These are phyloP conservation scores for Mastomys natalensis DNA, from an alignment of 2,113 vertebrate genomes.

Conservation along the genomic window DNA sequence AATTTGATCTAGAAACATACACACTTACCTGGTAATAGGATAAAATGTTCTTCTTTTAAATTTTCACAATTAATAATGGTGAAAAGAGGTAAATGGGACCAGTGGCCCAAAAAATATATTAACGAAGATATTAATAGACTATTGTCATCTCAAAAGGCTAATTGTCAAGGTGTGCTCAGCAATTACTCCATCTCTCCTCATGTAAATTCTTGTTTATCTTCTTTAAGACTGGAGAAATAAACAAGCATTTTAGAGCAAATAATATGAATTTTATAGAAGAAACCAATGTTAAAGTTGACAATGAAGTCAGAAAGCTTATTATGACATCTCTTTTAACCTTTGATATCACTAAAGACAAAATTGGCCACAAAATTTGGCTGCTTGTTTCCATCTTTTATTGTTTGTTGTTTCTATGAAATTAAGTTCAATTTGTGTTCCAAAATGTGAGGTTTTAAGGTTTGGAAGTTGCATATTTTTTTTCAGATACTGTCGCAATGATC, in stretches of 20 bases:
- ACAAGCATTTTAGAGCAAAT: not conserved
- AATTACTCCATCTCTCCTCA: not conserved
- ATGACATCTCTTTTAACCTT: not conserved
- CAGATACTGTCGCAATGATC: fast-evolving
- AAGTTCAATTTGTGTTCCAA: not conserved
- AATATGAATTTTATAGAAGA: not conserved
- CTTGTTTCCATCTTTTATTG: not conserved
- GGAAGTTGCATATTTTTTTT: not conserved
- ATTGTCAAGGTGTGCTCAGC: not conserved
- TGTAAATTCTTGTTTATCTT: not conserved
- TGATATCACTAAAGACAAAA: not conserved
- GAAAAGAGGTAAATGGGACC: not conserved
- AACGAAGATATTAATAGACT: not conserved
- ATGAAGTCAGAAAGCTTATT: not conserved
- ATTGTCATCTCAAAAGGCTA: not conserved
- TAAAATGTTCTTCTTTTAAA: not conserved
- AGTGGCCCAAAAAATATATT: not conserved
- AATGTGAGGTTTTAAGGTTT: not conserved
- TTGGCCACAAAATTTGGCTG: not conserved
- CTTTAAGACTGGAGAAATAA: not conserved
- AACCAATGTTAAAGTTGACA: not conserved
- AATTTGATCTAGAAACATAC: not conserved
- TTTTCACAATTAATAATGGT: not conserved
- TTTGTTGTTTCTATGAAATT: not conserved
- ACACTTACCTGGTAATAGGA: not conserved